Conservation (phyloP, 2,888 invertebrate genomes). For the Polyommatus icarus region DNA sequence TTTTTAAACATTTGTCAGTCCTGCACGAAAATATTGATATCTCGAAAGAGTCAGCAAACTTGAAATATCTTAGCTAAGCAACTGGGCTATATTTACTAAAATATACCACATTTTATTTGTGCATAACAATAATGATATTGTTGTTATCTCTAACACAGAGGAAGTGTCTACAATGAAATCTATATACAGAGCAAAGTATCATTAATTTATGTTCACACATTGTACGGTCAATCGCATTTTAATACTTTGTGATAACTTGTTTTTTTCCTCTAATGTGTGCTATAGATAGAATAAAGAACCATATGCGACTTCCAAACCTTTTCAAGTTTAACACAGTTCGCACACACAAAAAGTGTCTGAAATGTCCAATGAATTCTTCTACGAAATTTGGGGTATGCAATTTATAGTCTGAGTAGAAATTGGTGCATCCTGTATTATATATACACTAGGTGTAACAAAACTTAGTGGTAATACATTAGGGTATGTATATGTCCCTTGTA, state of each 20-base stretch:
- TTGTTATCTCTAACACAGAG: neutral
- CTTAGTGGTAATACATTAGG: no score
- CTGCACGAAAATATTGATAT: no score
- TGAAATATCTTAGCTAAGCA: no score
- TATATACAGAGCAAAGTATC: neutral
- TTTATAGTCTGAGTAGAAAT: neutral
- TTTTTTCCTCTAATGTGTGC: neutral
- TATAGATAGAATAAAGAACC: neutral
- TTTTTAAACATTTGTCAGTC: no score
- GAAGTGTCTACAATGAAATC: neutral
- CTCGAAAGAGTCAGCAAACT: no score
- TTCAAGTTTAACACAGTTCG: no score
- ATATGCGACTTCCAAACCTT: neutral
- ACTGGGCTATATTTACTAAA: no score
- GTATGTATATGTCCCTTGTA: no score
- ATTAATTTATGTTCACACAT: neutral
- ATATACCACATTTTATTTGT: neutral
- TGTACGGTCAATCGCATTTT: constrained; percentile 9
- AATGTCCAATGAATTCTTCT: no score
- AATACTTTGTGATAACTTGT: neutral
- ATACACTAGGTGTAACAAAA: no score
- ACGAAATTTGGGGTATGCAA: neutral
- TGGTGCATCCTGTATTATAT: no score
- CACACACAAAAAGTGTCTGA: no score
- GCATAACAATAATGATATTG: neutral